A percentile compares a stretch with the other conserved stretches of the same genome.
Evolutionary conservation across 2,888 invertebrate genomes (phyloP).

Genomic region (Coenonympha glycerion): DNA sequence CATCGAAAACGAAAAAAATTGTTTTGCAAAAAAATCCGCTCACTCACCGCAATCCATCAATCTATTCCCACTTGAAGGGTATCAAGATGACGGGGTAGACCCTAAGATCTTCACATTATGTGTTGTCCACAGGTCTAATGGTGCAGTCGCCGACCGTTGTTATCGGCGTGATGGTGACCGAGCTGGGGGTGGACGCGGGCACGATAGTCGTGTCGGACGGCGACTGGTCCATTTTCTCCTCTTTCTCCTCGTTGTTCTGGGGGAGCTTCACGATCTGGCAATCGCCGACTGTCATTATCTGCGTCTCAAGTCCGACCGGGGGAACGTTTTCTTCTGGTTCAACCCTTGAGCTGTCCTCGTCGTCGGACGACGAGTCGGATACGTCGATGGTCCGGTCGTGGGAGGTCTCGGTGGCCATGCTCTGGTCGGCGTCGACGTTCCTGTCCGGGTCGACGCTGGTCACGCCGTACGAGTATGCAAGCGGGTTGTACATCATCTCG

Average conservation of each 20-base stretch:
- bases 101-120: conserved; percentile 45
- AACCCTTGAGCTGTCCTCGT: conserved; percentile 51
- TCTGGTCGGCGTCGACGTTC: conserved; percentile 49
- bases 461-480: conserved; percentile 57
- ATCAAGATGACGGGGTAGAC: conserved; percentile 45
- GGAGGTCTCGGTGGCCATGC: conserved; percentile 39
- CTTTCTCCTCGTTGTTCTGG: conserved; percentile 48
- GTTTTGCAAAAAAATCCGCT: conserved; percentile 16
- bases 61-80: conserved; percentile 23
- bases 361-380: conserved; percentile 60
- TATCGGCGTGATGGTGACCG: conserved; percentile 68
- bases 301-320: conserved; percentile 55
- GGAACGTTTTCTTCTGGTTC: conserved; percentile 58
- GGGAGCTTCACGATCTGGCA: conserved; percentile 71
- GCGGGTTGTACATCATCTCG: conserved; percentile 70
- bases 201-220: conserved; percentile 38
- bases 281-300: conserved; percentile 71
- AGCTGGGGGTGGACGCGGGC: conserved; percentile 48
- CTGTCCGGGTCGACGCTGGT: conserved; percentile 57
- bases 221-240: conserved; percentile 43
- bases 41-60: conserved; percentile 19
- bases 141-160: conserved; percentile 71
- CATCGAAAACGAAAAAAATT: neutral
- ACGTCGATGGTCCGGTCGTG: conserved; percentile 66
- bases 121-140: conserved; percentile 64